Conservation (phyloP, 2,797 vertebrate genomes). For the Coranthus polyacanthus region DNA sequence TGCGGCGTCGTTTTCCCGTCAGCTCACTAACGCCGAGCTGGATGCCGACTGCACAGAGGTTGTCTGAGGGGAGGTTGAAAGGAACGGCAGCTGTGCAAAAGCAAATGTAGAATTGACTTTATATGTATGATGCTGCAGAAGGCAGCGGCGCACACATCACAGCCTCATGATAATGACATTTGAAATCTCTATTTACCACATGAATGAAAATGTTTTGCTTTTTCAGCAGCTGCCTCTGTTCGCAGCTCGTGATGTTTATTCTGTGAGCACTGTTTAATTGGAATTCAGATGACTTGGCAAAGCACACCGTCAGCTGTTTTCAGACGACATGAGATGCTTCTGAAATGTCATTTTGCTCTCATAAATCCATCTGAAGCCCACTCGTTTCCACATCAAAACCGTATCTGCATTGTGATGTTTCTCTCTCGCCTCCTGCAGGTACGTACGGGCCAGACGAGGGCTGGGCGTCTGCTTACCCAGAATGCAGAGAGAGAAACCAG, state of each 20-base stretch:
- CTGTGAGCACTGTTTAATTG: slow-evolving; percentile 38
- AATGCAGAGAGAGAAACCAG: slow-evolving; percentile 92
- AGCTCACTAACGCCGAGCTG: slow-evolving; percentile 16
- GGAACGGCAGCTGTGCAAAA: slow-evolving; percentile 34
- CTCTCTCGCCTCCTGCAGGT: no score
- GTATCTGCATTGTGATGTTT: slow-evolving; percentile 3
- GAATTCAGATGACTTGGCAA: slow-evolving; percentile 51
- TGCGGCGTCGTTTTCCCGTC: slow-evolving; percentile 21
- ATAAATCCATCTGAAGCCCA: slow-evolving; percentile 15
- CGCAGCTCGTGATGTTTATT: slow-evolving; percentile 30
- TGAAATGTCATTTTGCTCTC: slow-evolving; percentile 38
- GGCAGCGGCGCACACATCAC: slow-evolving; percentile 7
- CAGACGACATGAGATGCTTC: slow-evolving; percentile 24
- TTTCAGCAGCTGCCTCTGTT: slow-evolving; percentile 31
- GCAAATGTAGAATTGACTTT: slow-evolving; percentile 13
- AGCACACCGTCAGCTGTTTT: slow-evolving; percentile 39
- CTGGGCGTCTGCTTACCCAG: slow-evolving; percentile 90
- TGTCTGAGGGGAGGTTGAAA: slow-evolving; percentile 19
- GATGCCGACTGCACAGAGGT: not conserved
- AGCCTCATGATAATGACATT: slow-evolving; percentile 41
- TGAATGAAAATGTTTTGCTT: slow-evolving; percentile 35
- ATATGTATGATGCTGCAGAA: slow-evolving; percentile 2
- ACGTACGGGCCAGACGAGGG: slow-evolving; percentile 92
- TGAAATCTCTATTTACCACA: slow-evolving; percentile 34
- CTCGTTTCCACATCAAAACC: not conserved